Base-by-base conservation (phyloP, 37 sponge, comb jelly and placozoan genomes). In the Petrosia ficiformis region DNA sequence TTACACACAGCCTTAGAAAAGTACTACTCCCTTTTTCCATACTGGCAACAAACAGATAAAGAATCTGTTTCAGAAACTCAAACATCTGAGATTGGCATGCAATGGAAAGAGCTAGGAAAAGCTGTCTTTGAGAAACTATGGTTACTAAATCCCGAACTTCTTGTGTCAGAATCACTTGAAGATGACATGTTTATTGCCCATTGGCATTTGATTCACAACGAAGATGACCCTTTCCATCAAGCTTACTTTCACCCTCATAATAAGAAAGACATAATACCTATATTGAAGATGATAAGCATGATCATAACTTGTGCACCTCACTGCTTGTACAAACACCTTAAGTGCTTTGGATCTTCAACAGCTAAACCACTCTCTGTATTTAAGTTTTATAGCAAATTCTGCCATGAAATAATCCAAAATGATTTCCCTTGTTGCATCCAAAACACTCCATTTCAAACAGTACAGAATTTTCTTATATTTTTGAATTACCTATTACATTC, bases 21-120 rank as follows among this genome's bases (percentile, higher is more conserved):
- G 38, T 87, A 87, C 59, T 87, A 87, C 29, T 3, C 34, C 1
- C 1, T 77, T 4, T 87, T 87, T 52, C 87, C 87, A 42, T 58
- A 38, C 19, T 63, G 41, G 25, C 42, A 35, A 3, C 5, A 10
- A 3, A 3, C 26, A 24, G 52, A 71, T 29, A 26, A 48, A 48
- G 14, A 14, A 19, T 19, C 14, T 14, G 8, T 48, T 14, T 48
- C 54, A 14, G 28, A 5, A n/a, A 68, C 29, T 33, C 8, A 28
- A 36, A 32, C 14, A 32, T 8, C 30, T 22, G 34, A 16, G 10
- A 36, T 28, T 10, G 19, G 21, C 4, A 40, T 6, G 4, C 37
- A 14, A 68, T 68, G 70, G 70, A 14, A 33, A 68, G 42, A 6
- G 34, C 42, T 68, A 32, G 75, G 16, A 59, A 56, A 74, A 6